phyloP scores from a whole-genome alignment of 35 echinoderm and acorn worm genomes.

The Nesometra sesokonis region DNA sequence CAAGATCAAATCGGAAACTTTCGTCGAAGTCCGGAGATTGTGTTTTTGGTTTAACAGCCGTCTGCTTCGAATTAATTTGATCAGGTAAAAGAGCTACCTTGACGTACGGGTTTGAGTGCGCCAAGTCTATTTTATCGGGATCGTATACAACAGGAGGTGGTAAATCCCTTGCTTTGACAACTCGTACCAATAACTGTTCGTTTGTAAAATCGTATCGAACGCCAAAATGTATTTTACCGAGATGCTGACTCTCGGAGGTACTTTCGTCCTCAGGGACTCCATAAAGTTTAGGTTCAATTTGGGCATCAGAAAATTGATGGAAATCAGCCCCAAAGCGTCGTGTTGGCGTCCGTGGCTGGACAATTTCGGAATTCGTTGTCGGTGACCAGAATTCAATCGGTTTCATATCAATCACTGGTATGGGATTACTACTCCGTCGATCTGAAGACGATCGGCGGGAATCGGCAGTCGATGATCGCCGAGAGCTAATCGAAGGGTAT shows the following conservation, averaged over 20 bases:
- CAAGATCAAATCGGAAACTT: slow-evolving; percentile 81
- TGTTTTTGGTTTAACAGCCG: slow-evolving; percentile 85
- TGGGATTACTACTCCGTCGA: slow-evolving; percentile 57
- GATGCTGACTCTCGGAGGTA: slow-evolving; percentile 62
- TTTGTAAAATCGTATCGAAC: slow-evolving; percentile 72
- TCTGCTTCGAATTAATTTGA: slow-evolving; percentile 88
- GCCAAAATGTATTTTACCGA: slow-evolving; percentile 89
- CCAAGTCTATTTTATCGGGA: slow-evolving; percentile 66
- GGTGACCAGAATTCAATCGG: slow-evolving; percentile 98
- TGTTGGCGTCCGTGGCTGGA: slow-evolving; percentile 68
- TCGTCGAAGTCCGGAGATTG: slow-evolving; percentile 95
- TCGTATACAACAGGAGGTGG: slow-evolving; percentile 86
- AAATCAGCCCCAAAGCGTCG: slow-evolving; percentile 65
- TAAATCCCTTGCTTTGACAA: slow-evolving; percentile 75
- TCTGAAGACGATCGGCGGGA: slow-evolving; percentile 47
- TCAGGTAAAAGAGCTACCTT: slow-evolving; percentile 92
- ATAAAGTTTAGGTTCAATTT: slow-evolving; percentile 90
- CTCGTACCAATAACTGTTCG: slow-evolving; percentile 54
- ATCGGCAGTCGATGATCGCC: slow-evolving; percentile 60
- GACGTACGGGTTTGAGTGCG: slow-evolving; percentile 97
- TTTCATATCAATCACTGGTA: slow-evolving; percentile 97
- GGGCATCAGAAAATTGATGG: slow-evolving; percentile 45
- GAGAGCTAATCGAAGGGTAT: neutral
- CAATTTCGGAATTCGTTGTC: slow-evolving; percentile 81
- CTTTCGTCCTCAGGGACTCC: slow-evolving; percentile 76